Evolutionary conservation across 2,888 invertebrate genomes (phyloP).

Genomic region (Luperina nickerlii): DNA sequence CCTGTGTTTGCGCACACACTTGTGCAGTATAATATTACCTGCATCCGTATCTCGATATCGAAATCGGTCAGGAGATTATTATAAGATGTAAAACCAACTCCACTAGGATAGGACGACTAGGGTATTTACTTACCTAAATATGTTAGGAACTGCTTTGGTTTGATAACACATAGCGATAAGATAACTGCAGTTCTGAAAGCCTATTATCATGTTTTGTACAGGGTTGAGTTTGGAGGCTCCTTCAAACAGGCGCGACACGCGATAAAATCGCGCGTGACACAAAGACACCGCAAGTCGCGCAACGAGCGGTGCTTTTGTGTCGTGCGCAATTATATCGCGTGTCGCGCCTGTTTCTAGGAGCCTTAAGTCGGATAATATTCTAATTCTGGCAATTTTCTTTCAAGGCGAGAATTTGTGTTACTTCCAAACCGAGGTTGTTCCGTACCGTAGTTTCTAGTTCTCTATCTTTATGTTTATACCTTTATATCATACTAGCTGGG

Average conservation of each 20-base stretch:
- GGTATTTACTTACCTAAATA: background rate
- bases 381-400: slow-evolving; percentile 9
- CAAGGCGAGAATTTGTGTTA: slow-evolving; percentile 5
- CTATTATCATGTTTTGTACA: background rate
- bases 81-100: background rate
- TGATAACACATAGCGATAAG: background rate
- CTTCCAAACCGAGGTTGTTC: background rate
- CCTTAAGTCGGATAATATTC: background rate
- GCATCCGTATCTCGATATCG: too few relatives aligned
- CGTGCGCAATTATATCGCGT: too few relatives aligned
- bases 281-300: too few relatives aligned
- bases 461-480: background rate
- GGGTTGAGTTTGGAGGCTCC: background rate
- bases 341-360: too few relatives aligned
- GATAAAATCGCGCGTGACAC: too few relatives aligned
- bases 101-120: background rate
- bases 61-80: background rate
- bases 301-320: too few relatives aligned
- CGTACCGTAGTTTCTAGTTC: background rate
- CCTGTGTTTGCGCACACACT: background rate
- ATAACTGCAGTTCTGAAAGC: background rate
- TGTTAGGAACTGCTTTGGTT: background rate
- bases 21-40: background rate
- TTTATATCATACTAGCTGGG: background rate
- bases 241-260: too few relatives aligned